Conservation (phyloP, 2,888 invertebrate genomes). For the Azorinus chamasolen region DNA sequence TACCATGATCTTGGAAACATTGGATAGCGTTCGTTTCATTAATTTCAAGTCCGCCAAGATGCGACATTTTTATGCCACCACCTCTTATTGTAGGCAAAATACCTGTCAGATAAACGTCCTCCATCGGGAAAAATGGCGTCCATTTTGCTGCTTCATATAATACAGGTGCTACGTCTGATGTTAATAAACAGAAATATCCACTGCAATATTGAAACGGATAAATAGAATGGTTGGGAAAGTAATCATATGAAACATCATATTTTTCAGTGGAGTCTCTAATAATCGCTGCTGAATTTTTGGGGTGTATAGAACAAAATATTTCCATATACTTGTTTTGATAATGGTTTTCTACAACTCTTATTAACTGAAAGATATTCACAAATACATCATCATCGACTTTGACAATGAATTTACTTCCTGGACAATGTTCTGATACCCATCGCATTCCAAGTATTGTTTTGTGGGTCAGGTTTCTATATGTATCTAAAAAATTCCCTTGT, state of each 20-base stretch:
- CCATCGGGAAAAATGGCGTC: conserved; percentile 86
- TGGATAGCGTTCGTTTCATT: too few species aligned
- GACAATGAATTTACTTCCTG: conserved; percentile 69
- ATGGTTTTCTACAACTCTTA: conserved; percentile 65
- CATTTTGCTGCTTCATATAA: conserved; percentile 76
- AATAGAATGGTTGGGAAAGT: conserved; percentile 74
- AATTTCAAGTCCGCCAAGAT: too few species aligned
- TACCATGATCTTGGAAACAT: too few species aligned
- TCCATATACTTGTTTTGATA: conserved; percentile 61
- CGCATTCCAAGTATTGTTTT: conserved; percentile 77
- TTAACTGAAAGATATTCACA: conserved; percentile 75
- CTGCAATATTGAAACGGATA: conserved; percentile 84
- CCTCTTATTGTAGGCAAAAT: conserved; percentile 66
- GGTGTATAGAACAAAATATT: conserved; percentile 73
- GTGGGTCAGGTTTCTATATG: conserved; percentile 77
- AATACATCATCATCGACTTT: conserved; percentile 82
- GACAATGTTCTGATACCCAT: conserved; percentile 77
- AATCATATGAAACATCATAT: conserved; percentile 73
- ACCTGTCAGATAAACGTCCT: conserved; percentile 85
- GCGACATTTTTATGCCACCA: too few species aligned
- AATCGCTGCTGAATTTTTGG: conserved; percentile 73
- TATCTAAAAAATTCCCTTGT: conserved; percentile 78
- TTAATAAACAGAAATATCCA: conserved; percentile 79
- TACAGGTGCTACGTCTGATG: conserved; percentile 75
- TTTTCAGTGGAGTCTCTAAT: conserved; percentile 64